These are phyloP conservation scores for Cheilinus undulatus DNA, from an alignment of 2,113 vertebrate species.

Conservation along the genomic window DNA sequence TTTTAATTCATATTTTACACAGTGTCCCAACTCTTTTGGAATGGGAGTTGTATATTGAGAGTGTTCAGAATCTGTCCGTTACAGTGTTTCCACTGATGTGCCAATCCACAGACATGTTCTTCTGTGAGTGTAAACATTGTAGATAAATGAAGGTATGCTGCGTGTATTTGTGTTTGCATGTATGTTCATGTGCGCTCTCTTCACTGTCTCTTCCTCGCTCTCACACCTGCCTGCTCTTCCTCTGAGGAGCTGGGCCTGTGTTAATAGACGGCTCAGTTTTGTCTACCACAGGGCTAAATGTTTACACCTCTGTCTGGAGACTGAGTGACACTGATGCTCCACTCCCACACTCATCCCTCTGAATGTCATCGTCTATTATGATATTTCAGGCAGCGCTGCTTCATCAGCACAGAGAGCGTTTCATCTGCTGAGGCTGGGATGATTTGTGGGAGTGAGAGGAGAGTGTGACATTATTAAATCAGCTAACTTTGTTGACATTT, in stretches of 20 bases:
- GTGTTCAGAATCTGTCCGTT: too few relatives aligned
- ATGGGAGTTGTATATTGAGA: too few relatives aligned
- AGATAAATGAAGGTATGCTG: not conserved
- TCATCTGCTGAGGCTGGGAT: conserved; percentile 11
- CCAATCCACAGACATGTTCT: too few relatives aligned
- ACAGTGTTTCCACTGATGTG: too few relatives aligned
- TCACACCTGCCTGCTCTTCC: conserved; percentile 48
- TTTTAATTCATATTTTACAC: too few relatives aligned
- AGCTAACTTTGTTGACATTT: conserved; percentile 13
- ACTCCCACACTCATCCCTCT: conserved; percentile 38
- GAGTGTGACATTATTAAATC: not conserved
- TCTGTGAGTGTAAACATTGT: not conserved
- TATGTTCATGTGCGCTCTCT: conserved; percentile 7
- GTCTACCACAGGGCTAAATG: conserved; percentile 60
- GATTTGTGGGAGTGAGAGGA: conserved; percentile 40
- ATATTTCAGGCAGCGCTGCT: conserved; percentile 4
- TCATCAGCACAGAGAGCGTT: conserved; percentile 21
- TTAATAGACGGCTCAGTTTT: conserved; percentile 51
- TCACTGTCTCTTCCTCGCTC: conserved; percentile 50
- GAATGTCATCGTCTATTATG: conserved; percentile 51
- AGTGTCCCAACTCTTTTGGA: too few relatives aligned
- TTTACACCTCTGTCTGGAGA: conserved; percentile 63
- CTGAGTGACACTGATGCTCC: conserved; percentile 29
- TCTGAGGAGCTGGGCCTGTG: conserved; percentile 46
- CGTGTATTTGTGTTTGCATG: not conserved